These are phyloP conservation scores for Lathronympha strigana DNA, from an alignment of 2,888 invertebrate species.

Conservation along the genomic window DNA sequence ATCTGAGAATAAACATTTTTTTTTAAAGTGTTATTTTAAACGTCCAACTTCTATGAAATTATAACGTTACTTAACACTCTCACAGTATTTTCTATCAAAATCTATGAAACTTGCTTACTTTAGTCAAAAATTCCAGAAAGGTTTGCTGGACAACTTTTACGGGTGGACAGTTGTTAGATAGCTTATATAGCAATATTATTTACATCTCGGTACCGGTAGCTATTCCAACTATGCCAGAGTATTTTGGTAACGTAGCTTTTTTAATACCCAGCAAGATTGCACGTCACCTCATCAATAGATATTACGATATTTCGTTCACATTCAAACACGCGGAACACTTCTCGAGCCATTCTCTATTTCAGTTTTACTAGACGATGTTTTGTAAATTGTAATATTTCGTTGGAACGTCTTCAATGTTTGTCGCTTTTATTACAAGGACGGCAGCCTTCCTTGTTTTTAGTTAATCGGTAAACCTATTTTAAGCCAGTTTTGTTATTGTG, in stretches of 20 bases:
- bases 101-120: too few species aligned
- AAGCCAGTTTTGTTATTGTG: neutral
- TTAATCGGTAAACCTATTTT: slow-evolving; percentile 24
- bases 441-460: slow-evolving; percentile 22
- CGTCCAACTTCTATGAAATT: too few species aligned
- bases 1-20: too few species aligned
- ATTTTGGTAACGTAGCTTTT: neutral
- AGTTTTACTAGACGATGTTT: neutral
- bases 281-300: neutral
- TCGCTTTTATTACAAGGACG: slow-evolving; percentile 13
- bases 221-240: neutral
- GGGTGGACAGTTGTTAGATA: too few species aligned
- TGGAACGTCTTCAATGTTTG: slow-evolving; percentile 36
- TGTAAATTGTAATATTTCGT: neutral
- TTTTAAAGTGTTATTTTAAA: too few species aligned
- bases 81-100: too few species aligned
- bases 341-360: slow-evolving; percentile 3
- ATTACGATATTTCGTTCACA: slow-evolving; percentile 13
- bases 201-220: too few species aligned
- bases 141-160: too few species aligned
- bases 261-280: neutral
- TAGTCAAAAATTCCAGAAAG: too few species aligned
- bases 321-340: slow-evolving; percentile 15
- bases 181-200: too few species aligned
- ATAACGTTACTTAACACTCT: too few species aligned